Conservation (phyloP, 1,140 invertebrate species). For the Cherax quadricarinatus region DNA sequence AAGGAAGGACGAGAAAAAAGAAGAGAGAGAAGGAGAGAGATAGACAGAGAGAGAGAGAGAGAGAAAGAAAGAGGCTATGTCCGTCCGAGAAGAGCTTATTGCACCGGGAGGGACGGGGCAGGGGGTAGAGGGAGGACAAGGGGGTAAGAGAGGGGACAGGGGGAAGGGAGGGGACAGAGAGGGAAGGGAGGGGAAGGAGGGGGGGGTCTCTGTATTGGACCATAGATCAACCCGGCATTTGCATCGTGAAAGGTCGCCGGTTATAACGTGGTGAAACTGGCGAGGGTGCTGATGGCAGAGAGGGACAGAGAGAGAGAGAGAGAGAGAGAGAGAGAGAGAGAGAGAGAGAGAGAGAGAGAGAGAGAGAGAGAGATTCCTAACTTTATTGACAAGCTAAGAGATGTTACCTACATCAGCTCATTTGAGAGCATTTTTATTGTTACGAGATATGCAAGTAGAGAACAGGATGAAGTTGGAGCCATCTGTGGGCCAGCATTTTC, state of each 20-base stretch:
- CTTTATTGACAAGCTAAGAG: no score
- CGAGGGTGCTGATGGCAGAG: not conserved
- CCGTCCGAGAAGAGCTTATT: no score
- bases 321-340: constrained; percentile 48
- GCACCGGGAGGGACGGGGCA: no score
- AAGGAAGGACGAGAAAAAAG: no score
- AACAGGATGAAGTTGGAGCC: no score
- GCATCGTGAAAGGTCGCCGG: constrained; percentile 40
- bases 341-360: constrained; percentile 29
- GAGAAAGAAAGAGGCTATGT: no score
- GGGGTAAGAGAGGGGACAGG: not conserved
- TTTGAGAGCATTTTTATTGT: no score
- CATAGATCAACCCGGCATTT: constrained; percentile 44
- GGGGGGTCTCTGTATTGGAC: constrained; percentile 26
- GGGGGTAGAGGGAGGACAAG: not conserved
- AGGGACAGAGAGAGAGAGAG: constrained; percentile 27
- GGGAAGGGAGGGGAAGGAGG: not conserved
- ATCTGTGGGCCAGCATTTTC: no score
- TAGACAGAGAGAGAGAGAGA: no score
- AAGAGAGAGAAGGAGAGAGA: no score
- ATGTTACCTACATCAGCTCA: no score
- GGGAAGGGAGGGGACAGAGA: not conserved
- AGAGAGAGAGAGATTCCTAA: not conserved
- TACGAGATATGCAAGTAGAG: no score
- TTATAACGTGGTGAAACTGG: constrained; percentile 12